Base-by-base conservation (phyloP, 2,113 vertebrate species). In the Serilophus lunatus region DNA sequence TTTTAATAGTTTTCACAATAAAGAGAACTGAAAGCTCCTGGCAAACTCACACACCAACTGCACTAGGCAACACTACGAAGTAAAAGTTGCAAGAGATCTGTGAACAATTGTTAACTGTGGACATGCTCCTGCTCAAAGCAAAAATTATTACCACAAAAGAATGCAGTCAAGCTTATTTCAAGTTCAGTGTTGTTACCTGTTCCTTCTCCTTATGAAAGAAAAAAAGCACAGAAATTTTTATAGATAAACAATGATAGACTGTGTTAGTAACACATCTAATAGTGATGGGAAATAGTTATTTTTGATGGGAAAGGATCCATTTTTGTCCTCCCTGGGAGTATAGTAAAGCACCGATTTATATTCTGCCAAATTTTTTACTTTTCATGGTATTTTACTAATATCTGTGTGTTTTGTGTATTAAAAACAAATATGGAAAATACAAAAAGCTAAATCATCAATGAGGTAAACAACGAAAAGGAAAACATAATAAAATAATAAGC, bases 381-480 rank as follows among this genome's bases (percentile, higher is more conserved):
- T 86, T 71, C 15, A 7, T 71, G 2, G 3, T 50, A 64, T 84
- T 90, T 77, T 2, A 44, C 70, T 86, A 63, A 50, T 66, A 57
- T 45, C 42, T 0, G 10, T 29, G 4, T 45, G 4, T 64, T 91
- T 92, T 82, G 19, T 38, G 28, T n/a, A 38, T 61, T 87, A 79
- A 69, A 87, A 79, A 53, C 26, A 13, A 38, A 53, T 14, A 9
- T 1, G 1, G 38, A 71, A 90, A 84, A 20, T n/a, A n/a, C n/a
- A n/a, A n/a, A n/a, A n/a, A n/a, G n/a, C 57, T 44, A 72, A 70
- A 77, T 70, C 18, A 8, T 83, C n/a, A 89, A 75, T 82, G 70
- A 91, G 42, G 36, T 95, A 95, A 95, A 88, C 78, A 80, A 54
- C 1, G 3, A 71, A 68, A 85, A 90, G 45, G 47, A 90, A 90